Percentiles rank a stretch among this genome's conserved stretches.
These are phyloP conservation scores for Bergia sp. DNA, from an alignment of 92 coral and sea anemone genomes.

Conservation along the genomic window DNA sequence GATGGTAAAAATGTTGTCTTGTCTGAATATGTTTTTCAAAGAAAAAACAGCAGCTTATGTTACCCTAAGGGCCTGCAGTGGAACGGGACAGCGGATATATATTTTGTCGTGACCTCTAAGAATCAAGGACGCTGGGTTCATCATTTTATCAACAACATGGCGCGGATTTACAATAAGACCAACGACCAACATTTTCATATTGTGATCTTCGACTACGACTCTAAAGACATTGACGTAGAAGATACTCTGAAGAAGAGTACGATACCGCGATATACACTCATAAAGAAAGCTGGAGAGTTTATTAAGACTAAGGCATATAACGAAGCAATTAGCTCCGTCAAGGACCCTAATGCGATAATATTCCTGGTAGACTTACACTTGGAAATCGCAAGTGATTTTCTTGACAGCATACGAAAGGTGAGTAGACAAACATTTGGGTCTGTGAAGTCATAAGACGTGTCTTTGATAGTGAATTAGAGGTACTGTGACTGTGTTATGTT, in stretches of 20 bases:
- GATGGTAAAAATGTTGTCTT: slow-evolving; percentile 34
- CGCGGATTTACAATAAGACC: slow-evolving; percentile 40
- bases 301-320: slow-evolving; percentile 52
- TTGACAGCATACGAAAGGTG: slow-evolving; percentile 61
- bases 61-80: slow-evolving; percentile 58
- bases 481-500: too few relatives aligned
- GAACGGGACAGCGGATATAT: slow-evolving; percentile 52
- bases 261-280: slow-evolving; percentile 42
- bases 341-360: slow-evolving; percentile 60
- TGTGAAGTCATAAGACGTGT: neutral
- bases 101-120: slow-evolving; percentile 45
- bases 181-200: slow-evolving; percentile 52
- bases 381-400: slow-evolving; percentile 49
- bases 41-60: slow-evolving; percentile 43
- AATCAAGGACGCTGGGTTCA: slow-evolving; percentile 57
- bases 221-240: slow-evolving; percentile 50
- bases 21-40: slow-evolving; percentile 53
- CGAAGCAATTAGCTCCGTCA: slow-evolving; percentile 57
- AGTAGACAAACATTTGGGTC: neutral
- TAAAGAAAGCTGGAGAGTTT: slow-evolving; percentile 40
- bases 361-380: slow-evolving; percentile 61
- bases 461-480: neutral
- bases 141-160: slow-evolving; percentile 60
- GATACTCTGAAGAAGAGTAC: slow-evolving; percentile 40
- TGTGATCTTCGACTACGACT: slow-evolving; percentile 55